Evolutionary conservation across 2,113 vertebrate genomes (phyloP).

Genomic region (Hystrix brachyura): DNA sequence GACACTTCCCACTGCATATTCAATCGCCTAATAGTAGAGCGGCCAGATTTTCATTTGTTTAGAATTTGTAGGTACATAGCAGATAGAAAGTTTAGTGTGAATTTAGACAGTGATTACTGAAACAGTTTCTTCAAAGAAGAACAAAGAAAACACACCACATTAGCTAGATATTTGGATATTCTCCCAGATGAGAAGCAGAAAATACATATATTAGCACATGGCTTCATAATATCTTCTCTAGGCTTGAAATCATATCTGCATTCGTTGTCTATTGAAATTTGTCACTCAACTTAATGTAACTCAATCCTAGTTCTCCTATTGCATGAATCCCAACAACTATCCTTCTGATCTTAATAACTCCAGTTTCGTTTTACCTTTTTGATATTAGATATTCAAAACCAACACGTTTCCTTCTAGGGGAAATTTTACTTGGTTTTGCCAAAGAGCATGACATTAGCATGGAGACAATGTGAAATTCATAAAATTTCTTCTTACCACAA

Average conservation of each 20-base stretch:
- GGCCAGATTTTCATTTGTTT: background rate
- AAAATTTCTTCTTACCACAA: background rate
- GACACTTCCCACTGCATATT: background rate
- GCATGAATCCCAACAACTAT: background rate
- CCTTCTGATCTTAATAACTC: background rate
- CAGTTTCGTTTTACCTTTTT: background rate
- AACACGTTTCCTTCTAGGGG: background rate
- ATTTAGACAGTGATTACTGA: background rate
- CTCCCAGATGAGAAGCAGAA: background rate
- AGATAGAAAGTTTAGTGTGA: background rate
- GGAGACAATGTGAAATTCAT: background rate
- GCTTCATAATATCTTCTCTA: background rate
- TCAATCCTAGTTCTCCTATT: background rate
- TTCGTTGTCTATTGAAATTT: background rate
- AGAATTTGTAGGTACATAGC: too few species aligned
- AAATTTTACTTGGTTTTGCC: background rate
- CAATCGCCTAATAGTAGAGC: background rate
- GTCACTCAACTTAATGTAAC: background rate
- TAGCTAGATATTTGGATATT: background rate
- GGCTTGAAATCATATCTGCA: background rate
- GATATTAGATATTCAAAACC: background rate
- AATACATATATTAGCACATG: fast-evolving
- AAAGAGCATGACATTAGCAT: background rate
- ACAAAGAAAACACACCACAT: background rate
- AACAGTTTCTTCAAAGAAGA: background rate